Conservation (phyloP, 2,113 vertebrate species). For the Oncorhynchus keta region DNA sequence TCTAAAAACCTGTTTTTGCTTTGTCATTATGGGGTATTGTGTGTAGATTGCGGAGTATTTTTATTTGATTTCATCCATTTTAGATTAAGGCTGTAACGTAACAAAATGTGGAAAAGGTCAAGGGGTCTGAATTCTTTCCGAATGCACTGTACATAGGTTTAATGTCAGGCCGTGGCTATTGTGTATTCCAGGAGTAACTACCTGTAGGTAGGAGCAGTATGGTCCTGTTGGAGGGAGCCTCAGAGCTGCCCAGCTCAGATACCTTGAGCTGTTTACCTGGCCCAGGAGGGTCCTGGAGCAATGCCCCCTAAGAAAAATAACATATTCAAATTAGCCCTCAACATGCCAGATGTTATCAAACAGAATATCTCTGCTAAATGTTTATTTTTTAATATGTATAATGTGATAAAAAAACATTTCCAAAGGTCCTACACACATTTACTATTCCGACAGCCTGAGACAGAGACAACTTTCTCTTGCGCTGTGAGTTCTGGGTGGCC, state of each 20-base stretch:
- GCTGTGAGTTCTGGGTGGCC: slow-evolving; percentile 84
- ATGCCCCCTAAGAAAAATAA: slow-evolving; percentile 72
- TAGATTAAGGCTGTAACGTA: no score
- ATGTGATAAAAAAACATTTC: no score
- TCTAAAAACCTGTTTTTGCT: no score
- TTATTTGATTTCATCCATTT: no score
- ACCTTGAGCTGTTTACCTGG: slow-evolving; percentile 88
- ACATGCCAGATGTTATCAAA: not conserved
- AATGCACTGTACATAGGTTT: no score
- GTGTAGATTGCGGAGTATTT: no score
- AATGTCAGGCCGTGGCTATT: not conserved
- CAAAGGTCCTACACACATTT: slow-evolving; percentile 22
- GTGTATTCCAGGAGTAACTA: slow-evolving; percentile 57
- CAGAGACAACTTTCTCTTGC: slow-evolving; percentile 91
- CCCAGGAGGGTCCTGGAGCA: slow-evolving; percentile 74
- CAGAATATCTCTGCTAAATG: not conserved
- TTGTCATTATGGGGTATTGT: no score
- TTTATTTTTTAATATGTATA: not conserved
- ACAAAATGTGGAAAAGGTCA: no score
- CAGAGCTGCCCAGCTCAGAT: slow-evolving; percentile 72
- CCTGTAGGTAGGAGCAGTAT: slow-evolving; percentile 91
- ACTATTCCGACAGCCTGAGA: slow-evolving; percentile 89
- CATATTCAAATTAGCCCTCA: slow-evolving; percentile 8
- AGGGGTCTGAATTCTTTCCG: no score
- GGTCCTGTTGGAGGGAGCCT: slow-evolving; percentile 77